Conservation (phyloP, 2,113 vertebrate species). For the Ammodytes dubius region DNA sequence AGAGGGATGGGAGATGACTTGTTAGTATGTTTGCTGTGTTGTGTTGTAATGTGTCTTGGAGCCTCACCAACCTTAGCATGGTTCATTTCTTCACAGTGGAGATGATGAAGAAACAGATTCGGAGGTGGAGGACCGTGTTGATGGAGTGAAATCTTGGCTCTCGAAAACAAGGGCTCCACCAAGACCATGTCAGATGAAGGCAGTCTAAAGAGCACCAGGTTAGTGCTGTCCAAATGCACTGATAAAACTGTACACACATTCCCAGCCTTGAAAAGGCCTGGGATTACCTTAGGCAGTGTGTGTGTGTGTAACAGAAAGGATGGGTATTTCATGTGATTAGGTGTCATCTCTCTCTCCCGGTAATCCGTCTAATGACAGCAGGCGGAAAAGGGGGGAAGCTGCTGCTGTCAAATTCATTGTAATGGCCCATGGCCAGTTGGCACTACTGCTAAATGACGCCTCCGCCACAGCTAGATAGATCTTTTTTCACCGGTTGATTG, state of each 20-base stretch:
- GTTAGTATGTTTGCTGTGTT: neutral
- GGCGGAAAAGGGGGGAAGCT: constrained; percentile 69
- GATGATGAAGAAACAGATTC: constrained; percentile 94
- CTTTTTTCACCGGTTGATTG: constrained; percentile 70
- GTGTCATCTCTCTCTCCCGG: constrained; percentile 73
- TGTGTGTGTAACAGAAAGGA: constrained; percentile 52
- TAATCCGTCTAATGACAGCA: constrained; percentile 80
- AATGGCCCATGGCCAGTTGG: constrained; percentile 82
- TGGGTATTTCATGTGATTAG: constrained; percentile 78
- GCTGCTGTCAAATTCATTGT: constrained; percentile 81
- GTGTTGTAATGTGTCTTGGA: neutral
- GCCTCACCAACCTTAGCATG: constrained; percentile 12
- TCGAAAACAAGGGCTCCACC: constrained; percentile 87
- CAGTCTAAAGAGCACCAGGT: constrained; percentile 94
- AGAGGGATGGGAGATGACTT: constrained; percentile 6
- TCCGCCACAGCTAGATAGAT: constrained; percentile 71
- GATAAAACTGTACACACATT: constrained; percentile 47
- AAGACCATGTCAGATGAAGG: constrained; percentile 92
- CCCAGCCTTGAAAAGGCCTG: constrained; percentile 54
- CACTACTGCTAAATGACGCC: constrained; percentile 75
- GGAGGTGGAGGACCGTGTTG: constrained; percentile 95
- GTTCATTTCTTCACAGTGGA: constrained; percentile 82
- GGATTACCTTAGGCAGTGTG: constrained; percentile 67
- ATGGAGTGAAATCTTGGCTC: constrained; percentile 96
- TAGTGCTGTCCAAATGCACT: constrained; percentile 63